Evolutionary conservation across 2,888 invertebrate genomes (phyloP).

Genomic region (Mongoloraphidia duomilia): DNA sequence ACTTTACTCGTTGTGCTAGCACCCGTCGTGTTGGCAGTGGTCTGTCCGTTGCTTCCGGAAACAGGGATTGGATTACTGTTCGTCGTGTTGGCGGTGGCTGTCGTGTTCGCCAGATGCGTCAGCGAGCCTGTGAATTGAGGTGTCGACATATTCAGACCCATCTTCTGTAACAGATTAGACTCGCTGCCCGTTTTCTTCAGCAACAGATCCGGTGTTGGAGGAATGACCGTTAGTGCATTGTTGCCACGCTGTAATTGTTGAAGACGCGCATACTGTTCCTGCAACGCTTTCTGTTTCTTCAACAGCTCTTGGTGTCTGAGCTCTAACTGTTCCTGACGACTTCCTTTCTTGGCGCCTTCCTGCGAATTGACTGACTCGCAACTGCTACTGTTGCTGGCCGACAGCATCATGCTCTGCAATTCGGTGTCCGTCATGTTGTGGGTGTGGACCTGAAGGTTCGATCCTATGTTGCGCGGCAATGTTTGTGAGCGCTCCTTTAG

Average conservation of each 20-base stretch:
- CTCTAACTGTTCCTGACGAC: slow-evolving; percentile 62
- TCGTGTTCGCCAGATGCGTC: slow-evolving; percentile 40
- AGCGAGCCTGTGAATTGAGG: slow-evolving; percentile 43
- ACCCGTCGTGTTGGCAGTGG: slow-evolving; percentile 15
- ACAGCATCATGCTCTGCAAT: slow-evolving; percentile 27
- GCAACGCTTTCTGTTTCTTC: slow-evolving; percentile 73
- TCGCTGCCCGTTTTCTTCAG: slow-evolving; percentile 82
- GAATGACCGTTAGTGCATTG: slow-evolving; percentile 43
- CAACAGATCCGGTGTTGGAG: slow-evolving; percentile 44
- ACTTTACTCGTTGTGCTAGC: slow-evolving; percentile 58
- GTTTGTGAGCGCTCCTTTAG: slow-evolving; percentile 25
- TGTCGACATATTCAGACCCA: slow-evolving; percentile 51
- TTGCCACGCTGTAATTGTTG: slow-evolving; percentile 75
- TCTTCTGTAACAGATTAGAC: slow-evolving; percentile 70
- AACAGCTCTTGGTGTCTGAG: slow-evolving; percentile 79
- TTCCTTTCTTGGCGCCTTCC: slow-evolving; percentile 43
- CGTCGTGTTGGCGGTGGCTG: slow-evolving; percentile 18
- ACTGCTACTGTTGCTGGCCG: slow-evolving; percentile 52
- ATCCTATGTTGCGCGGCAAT: slow-evolving; percentile 29
- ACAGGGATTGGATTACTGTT: slow-evolving; percentile 20
- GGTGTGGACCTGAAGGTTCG: slow-evolving; percentile 24
- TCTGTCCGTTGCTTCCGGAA: slow-evolving; percentile 16
- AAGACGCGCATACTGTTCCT: slow-evolving; percentile 80
- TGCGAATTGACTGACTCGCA: slow-evolving; percentile 64
- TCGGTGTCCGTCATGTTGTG: slow-evolving; percentile 16